Conservation (phyloP, 2,888 invertebrate species). For the Azorinus chamasolen region DNA sequence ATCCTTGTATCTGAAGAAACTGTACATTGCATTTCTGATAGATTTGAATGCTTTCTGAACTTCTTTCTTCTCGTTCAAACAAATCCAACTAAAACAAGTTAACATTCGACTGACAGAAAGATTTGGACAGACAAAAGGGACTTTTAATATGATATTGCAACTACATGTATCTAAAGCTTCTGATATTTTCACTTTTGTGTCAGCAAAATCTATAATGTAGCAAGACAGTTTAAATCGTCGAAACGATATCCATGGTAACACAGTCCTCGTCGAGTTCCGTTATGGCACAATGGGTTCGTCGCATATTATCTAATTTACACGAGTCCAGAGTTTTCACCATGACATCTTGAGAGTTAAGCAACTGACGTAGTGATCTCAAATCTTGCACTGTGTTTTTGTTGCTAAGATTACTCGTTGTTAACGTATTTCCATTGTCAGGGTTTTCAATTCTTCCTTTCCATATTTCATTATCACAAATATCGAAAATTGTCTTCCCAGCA, state of each 20-base stretch:
- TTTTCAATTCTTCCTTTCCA: slow-evolving; percentile 59
- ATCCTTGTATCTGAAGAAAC: too few relatives aligned
- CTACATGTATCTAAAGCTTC: too few relatives aligned
- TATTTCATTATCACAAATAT: slow-evolving; percentile 67
- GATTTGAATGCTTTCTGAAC: too few relatives aligned
- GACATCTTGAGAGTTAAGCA: slow-evolving; percentile 76
- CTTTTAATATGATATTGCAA: too few relatives aligned
- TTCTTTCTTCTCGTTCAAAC: too few relatives aligned
- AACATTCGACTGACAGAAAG: too few relatives aligned
- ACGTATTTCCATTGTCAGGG: slow-evolving; percentile 18
- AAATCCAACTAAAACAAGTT: too few relatives aligned
- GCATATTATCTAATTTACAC: slow-evolving; percentile 55
- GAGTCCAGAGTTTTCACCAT: slow-evolving; percentile 73
- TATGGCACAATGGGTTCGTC: slow-evolving; percentile 62
- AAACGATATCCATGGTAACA: slow-evolving; percentile 66
- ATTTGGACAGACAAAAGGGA: too few relatives aligned
- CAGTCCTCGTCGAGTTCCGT: slow-evolving; percentile 68
- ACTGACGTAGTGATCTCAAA: slow-evolving; percentile 72
- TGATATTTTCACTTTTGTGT: too few relatives aligned
- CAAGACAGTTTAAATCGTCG: slow-evolving; percentile 39
- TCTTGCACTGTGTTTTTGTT: slow-evolving; percentile 58
- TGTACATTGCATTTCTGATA: too few relatives aligned
- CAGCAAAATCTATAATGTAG: too few relatives aligned
- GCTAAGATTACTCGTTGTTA: slow-evolving; percentile 16
- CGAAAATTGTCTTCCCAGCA: slow-evolving; percentile 61